These are phyloP conservation scores for Limnephilus rhombicus DNA, from an alignment of 2,888 invertebrate species.

Conservation along the genomic window DNA sequence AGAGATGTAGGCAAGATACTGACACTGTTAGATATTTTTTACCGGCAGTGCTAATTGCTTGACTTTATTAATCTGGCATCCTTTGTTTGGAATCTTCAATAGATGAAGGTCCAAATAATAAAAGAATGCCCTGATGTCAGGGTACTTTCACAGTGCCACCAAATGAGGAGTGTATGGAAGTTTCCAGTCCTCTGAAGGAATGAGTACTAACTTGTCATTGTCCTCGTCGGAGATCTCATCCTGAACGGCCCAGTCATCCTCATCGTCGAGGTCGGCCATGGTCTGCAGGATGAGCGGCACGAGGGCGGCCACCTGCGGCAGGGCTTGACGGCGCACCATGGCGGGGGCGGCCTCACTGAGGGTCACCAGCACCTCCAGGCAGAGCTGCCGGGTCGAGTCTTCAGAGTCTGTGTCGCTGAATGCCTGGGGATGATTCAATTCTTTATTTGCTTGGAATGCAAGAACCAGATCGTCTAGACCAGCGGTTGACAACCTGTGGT, in stretches of 20 bases:
- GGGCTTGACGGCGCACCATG: slow-evolving; percentile 95
- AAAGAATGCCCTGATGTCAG: background rate
- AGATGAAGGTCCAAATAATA: background rate
- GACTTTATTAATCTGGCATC: slow-evolving; percentile 36
- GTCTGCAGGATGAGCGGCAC: slow-evolving; percentile 93
- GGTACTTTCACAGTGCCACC: no score
- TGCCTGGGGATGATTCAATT: slow-evolving; percentile 72
- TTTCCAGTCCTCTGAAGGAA: background rate
- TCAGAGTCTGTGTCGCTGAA: slow-evolving; percentile 84
- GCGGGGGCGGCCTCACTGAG: slow-evolving; percentile 96
- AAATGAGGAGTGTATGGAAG: background rate
- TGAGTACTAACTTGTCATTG: slow-evolving; percentile 82
- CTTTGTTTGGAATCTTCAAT: background rate
- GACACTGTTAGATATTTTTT: slow-evolving; percentile 38
- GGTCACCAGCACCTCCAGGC: slow-evolving; percentile 91
- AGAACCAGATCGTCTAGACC: no score
- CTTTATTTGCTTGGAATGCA: no score
- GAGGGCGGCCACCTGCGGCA: slow-evolving; percentile 87
- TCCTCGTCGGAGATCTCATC: slow-evolving; percentile 95
- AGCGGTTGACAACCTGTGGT: no score
- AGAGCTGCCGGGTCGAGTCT: slow-evolving; percentile 92
- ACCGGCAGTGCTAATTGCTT: slow-evolving; percentile 53
- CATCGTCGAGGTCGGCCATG: slow-evolving; percentile 97
- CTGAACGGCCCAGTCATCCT: slow-evolving; percentile 90
- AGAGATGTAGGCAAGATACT: slow-evolving; percentile 48